These are phyloP conservation scores for Orycteropus afer DNA, from an alignment of 2,113 vertebrate genomes.

Conservation along the genomic window DNA sequence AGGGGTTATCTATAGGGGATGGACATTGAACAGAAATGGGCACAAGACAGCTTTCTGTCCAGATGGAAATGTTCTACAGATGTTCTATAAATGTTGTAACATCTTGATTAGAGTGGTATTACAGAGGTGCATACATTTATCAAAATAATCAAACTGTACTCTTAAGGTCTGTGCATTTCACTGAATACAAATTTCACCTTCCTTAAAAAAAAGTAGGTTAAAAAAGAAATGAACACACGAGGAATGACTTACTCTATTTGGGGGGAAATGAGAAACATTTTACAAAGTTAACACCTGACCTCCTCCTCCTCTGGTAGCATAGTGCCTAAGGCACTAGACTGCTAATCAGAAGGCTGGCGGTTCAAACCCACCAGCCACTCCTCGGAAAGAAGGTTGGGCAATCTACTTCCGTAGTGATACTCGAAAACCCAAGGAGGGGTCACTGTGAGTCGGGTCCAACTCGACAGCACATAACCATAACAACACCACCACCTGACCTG, in stretches of 20 bases:
- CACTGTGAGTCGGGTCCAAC: no score
- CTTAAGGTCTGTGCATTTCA: neutral
- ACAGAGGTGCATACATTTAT: neutral
- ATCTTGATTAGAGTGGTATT: neutral
- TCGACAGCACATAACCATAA: no score
- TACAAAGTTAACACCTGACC: neutral
- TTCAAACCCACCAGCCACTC: no score
- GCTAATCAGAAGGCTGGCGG: no score
- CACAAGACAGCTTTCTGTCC: neutral
- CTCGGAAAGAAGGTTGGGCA: no score
- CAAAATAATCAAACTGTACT: neutral
- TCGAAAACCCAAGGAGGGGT: no score
- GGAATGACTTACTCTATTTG: neutral
- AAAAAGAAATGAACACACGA: neutral
- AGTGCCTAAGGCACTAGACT: no score
- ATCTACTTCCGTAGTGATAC: no score
- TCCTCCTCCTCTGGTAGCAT: no score
- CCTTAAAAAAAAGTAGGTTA: neutral
- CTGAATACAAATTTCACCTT: neutral
- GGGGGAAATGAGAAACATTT: neutral
- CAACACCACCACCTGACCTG: neutral
- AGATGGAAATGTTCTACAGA: conserved; percentile 2
- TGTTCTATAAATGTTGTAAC: no score
- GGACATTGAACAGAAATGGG: neutral
- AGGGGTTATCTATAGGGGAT: neutral